These are phyloP conservation scores for Platerodrilus igneus DNA, from an alignment of 2,888 invertebrate species.

Conservation along the genomic window DNA sequence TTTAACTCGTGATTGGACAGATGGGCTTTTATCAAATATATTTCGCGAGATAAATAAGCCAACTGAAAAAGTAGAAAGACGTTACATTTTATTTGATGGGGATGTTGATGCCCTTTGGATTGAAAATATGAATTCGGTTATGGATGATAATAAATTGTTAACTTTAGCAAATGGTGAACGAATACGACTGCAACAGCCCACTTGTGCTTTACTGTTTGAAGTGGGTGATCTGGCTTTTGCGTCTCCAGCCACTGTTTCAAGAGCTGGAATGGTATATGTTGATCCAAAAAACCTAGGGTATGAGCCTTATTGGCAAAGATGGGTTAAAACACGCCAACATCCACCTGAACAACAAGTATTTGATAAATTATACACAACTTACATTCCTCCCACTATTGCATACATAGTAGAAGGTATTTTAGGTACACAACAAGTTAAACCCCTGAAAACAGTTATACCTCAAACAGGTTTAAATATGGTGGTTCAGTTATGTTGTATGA, in stretches of 20 bases:
- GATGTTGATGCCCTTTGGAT: slow-evolving; percentile 94
- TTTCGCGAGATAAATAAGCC: slow-evolving; percentile 87
- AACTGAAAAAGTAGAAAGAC: slow-evolving; percentile 65
- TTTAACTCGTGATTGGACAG: slow-evolving; percentile 86
- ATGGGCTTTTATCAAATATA: slow-evolving; percentile 84
- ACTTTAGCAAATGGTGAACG: slow-evolving; percentile 89
- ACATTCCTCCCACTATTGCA: slow-evolving; percentile 66
- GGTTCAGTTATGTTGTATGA: slow-evolving; percentile 74
- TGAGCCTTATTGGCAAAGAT: slow-evolving; percentile 81
- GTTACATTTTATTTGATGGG: slow-evolving; percentile 87
- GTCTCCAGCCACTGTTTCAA: slow-evolving; percentile 87
- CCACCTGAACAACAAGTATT: slow-evolving; percentile 43
- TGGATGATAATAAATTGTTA: slow-evolving; percentile 89
- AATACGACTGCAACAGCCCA: slow-evolving; percentile 74
- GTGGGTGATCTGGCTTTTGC: slow-evolving; percentile 86
- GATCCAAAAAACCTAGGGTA: slow-evolving; percentile 88
- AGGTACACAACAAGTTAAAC: slow-evolving; percentile 67
- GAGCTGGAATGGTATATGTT: slow-evolving; percentile 92
- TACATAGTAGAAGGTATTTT: slow-evolving; percentile 68
- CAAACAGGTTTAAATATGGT: slow-evolving; percentile 86
- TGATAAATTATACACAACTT: slow-evolving; percentile 66
- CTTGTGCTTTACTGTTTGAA: slow-evolving; percentile 83
- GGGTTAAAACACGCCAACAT: slow-evolving; percentile 60
- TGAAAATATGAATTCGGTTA: slow-evolving; percentile 95
- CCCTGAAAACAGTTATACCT: slow-evolving; percentile 75